phyloP scores from a whole-genome alignment of 2,113 vertebrate genomes.

The Taurulus bubalis region DNA sequence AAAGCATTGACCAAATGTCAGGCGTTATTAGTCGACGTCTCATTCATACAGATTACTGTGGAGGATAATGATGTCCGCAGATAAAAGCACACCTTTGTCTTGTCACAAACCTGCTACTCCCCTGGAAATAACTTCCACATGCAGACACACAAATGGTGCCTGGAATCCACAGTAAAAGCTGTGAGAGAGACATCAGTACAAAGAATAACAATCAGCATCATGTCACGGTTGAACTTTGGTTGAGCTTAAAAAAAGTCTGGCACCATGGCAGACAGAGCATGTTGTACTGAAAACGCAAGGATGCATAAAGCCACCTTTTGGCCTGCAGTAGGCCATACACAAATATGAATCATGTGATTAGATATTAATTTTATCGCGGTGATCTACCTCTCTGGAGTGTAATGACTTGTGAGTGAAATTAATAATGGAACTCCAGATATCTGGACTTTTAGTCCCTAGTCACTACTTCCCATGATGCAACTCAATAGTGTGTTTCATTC shows the following conservation, averaged over 20 bases:
- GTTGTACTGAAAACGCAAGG: conserved; percentile 4
- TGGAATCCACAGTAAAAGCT: neutral
- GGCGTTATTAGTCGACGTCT: conserved; percentile 62
- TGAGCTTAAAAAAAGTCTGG: conserved; percentile 14
- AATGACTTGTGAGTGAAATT: neutral
- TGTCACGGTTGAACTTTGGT: conserved; percentile 33
- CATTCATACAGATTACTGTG: conserved; percentile 61
- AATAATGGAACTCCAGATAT: neutral
- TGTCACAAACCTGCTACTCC: conserved; percentile 33
- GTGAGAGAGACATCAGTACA: conserved; percentile 2
- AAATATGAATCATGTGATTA: neutral
- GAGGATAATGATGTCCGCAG: conserved; percentile 48
- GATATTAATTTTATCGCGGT: neutral
- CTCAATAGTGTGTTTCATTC: neutral
- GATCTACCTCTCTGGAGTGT: conserved; percentile 1
- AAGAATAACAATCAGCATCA: conserved; percentile 14
- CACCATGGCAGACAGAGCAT: neutral
- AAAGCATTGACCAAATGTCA: conserved; percentile 73
- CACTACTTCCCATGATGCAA: conserved; percentile 1
- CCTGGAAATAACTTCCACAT: conserved; percentile 31
- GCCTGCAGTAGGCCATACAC: neutral
- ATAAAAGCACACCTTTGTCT: conserved; percentile 52
- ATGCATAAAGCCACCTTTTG: conserved; percentile 26
- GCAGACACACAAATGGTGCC: conserved; percentile 19
- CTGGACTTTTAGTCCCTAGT: neutral